Base-by-base conservation (phyloP, 2,888 invertebrate species). In the Prosapia bicincta region DNA sequence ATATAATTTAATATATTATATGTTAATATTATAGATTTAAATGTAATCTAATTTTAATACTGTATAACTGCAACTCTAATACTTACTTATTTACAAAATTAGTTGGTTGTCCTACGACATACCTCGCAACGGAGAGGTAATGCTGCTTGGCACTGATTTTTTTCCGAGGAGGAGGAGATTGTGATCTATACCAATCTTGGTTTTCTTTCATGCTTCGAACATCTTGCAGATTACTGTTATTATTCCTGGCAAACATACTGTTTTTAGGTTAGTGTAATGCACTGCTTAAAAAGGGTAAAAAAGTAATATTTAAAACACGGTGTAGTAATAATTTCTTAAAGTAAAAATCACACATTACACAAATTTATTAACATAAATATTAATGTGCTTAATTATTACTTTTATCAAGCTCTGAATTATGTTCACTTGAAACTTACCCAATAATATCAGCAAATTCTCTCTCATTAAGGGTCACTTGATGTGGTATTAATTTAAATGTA, bases 91-190 rank as follows among this genome's bases (percentile, higher is more conserved):
- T 79, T 43, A 77, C 76, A 77, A 80, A 72, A 81, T 82, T 85
- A 78, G 85, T 86, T 82, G 84, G 85, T 83, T 87, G 86, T 77
- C 94, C 94, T 78, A 93, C 92, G 80, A 94, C 90, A 85, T 94
- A 95, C 82, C 95, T 89, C 80, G 94, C 90, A 79, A 93, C 91
- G 79, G 90, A 90, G 79, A 95, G 85, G 85, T 95, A 95, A 79
- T 93, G 91, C 81, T 92, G 92, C 81, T 93, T 93, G 2, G 91
- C 91, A 75, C 88, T 86, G 54, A 83, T 76, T 77, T 83, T 83
- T 72, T 81, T 80, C 71, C 84, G 83, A 43, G 82, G 77, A 72
- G 54, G 82, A 70, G 73, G 78, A 73, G 76, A 38, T 13, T 71
- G 68, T 81, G 82, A 69, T 80, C 81, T 13, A 80, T 81, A 20